Evolutionary conservation across 2,113 vertebrate genomes (phyloP).

Genomic region (Ciconia maguari): DNA sequence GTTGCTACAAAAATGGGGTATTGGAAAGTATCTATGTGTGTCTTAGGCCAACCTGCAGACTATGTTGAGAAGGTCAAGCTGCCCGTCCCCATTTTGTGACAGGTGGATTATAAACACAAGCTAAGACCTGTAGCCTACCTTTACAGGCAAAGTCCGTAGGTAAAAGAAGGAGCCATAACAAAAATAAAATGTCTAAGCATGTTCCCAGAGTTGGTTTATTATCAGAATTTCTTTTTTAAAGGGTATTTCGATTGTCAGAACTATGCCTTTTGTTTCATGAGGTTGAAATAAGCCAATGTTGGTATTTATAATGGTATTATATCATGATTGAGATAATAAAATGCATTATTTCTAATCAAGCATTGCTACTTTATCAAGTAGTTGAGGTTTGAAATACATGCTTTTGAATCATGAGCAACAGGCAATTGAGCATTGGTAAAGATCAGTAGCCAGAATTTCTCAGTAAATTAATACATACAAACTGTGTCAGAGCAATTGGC

Average conservation of each 20-base stretch:
- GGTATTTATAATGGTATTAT: conserved; percentile 14
- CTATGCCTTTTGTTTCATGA: neutral
- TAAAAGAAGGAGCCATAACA: neutral
- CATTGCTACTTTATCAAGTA: conserved; percentile 19
- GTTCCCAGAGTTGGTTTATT: neutral
- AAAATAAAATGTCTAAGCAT: neutral
- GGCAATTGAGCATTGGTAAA: neutral
- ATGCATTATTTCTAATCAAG: neutral
- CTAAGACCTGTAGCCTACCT: neutral
- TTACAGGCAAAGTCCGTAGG: neutral
- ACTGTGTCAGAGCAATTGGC: neutral
- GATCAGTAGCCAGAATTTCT: neutral
- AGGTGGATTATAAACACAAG: neutral
- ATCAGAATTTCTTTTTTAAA: neutral
- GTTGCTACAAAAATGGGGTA: neutral
- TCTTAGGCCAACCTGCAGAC: neutral
- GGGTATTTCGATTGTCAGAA: neutral
- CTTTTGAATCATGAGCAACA: conserved; percentile 26
- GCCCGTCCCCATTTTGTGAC: neutral
- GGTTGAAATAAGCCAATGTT: neutral
- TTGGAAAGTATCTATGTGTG: accelerated
- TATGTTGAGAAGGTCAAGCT: neutral
- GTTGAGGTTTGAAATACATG: conserved; percentile 1
- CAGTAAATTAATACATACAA: neutral
- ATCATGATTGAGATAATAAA: conserved; percentile 23